Evolutionary conservation across 2,888 invertebrate genomes (phyloP).

Genomic region (Sclerodermus sp.): DNA sequence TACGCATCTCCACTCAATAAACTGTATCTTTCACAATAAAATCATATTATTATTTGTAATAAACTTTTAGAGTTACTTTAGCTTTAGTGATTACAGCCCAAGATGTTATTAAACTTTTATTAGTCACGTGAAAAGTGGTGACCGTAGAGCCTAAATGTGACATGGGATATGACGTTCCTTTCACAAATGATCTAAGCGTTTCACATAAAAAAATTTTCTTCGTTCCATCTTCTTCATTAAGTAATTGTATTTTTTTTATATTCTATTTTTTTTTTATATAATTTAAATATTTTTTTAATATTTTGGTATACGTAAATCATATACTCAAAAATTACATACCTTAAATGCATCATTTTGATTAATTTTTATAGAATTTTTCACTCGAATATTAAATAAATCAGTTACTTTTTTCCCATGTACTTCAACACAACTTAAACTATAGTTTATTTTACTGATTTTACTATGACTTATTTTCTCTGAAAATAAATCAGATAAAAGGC

Average conservation of each 20-base stretch:
- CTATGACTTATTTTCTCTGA: conserved; percentile 36
- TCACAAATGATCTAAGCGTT: conserved; percentile 45
- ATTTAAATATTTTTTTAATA: too few species aligned
- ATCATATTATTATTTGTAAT: too few species aligned
- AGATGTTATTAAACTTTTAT: conserved; percentile 29
- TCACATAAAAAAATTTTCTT: conserved; percentile 53
- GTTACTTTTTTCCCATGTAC: conserved; percentile 41
- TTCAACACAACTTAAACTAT: conserved; percentile 55
- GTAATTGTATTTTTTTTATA: conserved; percentile 35
- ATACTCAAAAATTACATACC: conserved; percentile 16
- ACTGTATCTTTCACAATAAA: too few species aligned
- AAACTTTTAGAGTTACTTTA: conserved; percentile 37
- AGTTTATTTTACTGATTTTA: conserved; percentile 43
- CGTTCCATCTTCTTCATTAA: conserved; percentile 44
- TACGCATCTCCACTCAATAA: too few species aligned
- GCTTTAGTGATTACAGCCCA: conserved; percentile 34
- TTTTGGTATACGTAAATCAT: background rate
- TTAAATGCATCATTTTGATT: conserved; percentile 31
- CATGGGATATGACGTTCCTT: conserved; percentile 39
- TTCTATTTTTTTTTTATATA: conserved; percentile 19
- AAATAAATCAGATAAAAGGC: conserved; percentile 51
- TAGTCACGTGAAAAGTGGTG: conserved; percentile 51
- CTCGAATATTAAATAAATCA: conserved; percentile 47
- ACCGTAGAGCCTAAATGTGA: conserved; percentile 53
- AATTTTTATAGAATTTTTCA: conserved; percentile 24